Evolutionary conservation across 2,888 invertebrate species (phyloP), one percentile per base, ranked within the genome.

Genomic region (Neoaliturus tenellus): DNA sequence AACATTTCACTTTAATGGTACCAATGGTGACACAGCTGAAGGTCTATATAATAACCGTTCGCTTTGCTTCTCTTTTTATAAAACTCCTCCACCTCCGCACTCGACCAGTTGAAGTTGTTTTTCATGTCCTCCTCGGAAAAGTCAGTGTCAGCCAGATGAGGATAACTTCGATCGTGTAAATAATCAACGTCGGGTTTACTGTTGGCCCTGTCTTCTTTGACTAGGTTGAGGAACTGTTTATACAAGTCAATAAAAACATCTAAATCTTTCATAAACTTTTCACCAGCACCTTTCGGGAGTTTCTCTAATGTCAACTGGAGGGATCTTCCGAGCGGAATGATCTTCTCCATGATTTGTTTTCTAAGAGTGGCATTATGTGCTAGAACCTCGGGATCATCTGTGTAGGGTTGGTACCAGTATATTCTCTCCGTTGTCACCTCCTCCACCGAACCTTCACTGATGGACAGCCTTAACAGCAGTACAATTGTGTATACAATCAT

Each of bases 51-150:
- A n/a, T 75, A 41, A 1, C 39, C 75, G n/a, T 75, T 75, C 4
- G 75, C 41, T n/a, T 39, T 28, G 17, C 28, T 44, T 23, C 75
- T 41, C 28, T 75, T 75, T 44, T 75, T 75, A 28, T 75, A 75
- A 75, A 75, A 75, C 44, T 41, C 44, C n/a, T 41, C 39, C 2
- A 75, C 75, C 25, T 75, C 75, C 0, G 48, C 48, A 10, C 44
- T 75, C 20, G 75, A 39, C 75, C 75, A 75, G 48, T 75, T 75
- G 75, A 75, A 75, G 31, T 23, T 75, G 8, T 44, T 75, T 28
- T 44, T 75, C 75, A 75, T 75, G 14, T 41, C 44, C 48, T 44
- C 75, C 31, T 75, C 75, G 6, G 75, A 75, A 28, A 75, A 75
- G 20, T 75, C 75, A 14, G 75, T 75, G n/a, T 75, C 75, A 39